Conservation (phyloP, 1,140 invertebrate genomes). For the Orussus abietinus region DNA sequence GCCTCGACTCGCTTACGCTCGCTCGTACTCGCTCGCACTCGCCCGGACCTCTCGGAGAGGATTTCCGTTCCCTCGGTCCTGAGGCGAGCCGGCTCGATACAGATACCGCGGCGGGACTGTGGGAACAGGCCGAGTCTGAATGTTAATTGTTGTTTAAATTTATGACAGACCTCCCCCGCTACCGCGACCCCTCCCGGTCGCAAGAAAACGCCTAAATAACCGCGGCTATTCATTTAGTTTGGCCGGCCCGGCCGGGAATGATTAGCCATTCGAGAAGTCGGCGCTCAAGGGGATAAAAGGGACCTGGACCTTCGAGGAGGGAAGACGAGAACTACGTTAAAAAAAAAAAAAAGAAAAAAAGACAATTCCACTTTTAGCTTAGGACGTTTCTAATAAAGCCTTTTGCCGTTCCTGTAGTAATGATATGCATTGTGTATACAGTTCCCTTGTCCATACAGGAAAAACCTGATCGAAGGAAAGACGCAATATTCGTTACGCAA, state of each 20-base stretch:
- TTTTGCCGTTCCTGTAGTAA: no score
- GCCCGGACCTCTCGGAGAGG: no score
- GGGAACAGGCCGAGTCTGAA: slow-evolving; percentile 37
- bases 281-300: slow-evolving; percentile 8
- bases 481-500: no score
- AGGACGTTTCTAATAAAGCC: no score
- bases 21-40: slow-evolving; percentile 2
- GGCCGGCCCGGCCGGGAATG: slow-evolving; percentile 12
- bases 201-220: slow-evolving; percentile 23
- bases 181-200: slow-evolving; percentile 14
- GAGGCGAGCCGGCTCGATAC: slow-evolving; percentile 28
- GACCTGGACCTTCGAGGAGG: no score
- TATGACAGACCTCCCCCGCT: slow-evolving; percentile 39
- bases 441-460: background rate
- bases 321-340: background rate
- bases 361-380: no score
- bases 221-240: slow-evolving; percentile 31
- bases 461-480: no score
- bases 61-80: no score
- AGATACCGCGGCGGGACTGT: slow-evolving; percentile 27
- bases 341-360: slow-evolving; percentile 1
- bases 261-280: slow-evolving; percentile 31
- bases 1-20: slow-evolving; percentile 16
- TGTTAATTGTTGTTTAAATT: slow-evolving; percentile 52
- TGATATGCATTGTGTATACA: no score